Conservation (phyloP, 2,797 vertebrate species). For the Siniperca scherzeri region DNA sequence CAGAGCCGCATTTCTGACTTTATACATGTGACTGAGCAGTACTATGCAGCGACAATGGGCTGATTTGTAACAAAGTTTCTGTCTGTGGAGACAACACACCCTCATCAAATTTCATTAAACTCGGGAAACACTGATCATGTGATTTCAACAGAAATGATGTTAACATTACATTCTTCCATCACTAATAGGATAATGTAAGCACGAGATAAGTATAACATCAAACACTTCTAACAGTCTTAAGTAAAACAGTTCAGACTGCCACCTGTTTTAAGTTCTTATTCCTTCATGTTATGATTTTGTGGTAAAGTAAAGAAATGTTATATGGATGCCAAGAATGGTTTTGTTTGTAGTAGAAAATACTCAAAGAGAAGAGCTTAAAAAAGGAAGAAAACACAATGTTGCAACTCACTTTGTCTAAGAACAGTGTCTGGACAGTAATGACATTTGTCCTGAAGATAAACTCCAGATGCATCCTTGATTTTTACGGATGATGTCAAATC, state of each 20-base stretch:
- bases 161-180: constrained; percentile 3
- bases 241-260: background rate
- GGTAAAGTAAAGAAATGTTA: background rate
- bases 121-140: constrained; percentile 3
- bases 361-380: background rate
- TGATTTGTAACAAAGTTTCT: background rate
- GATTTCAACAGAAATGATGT: background rate
- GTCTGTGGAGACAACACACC: background rate
- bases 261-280: background rate
- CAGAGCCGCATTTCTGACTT: constrained; percentile 26
- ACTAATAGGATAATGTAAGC: background rate
- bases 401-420: background rate
- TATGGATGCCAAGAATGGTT: background rate
- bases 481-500: background rate
- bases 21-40: constrained; percentile 15
- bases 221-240: background rate
- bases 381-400: background rate
- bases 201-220: background rate
- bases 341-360: background rate
- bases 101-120: constrained; percentile 3
- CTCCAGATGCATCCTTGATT: background rate
- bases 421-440: background rate
- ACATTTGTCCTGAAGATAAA: constrained; percentile 17
- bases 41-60: constrained; percentile 7
- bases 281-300: background rate